Percentiles rank a stretch among this genome's conserved stretches.
Conservation (phyloP, 1,140 invertebrate genomes). For the Conus ventricosus region DNA sequence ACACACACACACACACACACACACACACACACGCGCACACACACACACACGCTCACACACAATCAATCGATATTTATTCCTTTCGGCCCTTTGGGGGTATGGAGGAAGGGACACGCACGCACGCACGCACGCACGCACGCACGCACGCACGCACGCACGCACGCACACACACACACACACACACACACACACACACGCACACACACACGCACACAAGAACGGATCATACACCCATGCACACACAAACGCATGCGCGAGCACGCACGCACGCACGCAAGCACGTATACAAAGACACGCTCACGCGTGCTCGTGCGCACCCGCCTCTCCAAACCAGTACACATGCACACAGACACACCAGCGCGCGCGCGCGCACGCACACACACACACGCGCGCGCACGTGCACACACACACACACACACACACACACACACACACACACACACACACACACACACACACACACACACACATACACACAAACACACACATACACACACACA, state of each 20-base stretch:
- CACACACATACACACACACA: background rate
- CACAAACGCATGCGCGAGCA: background rate
- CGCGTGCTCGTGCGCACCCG: no score
- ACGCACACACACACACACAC: background rate
- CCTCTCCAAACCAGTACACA: background rate
- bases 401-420: background rate
- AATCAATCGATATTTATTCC: no score
- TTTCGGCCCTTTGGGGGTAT: background rate
- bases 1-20: background rate
- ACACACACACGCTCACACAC: no score
- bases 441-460: no score
- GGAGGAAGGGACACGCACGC: background rate
- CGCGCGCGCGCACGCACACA: background rate
- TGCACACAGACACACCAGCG: background rate
- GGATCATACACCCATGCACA: background rate
- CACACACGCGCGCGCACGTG: no score
- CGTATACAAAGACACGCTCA: background rate
- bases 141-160: background rate
- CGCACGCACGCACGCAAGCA: background rate
- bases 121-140: background rate
- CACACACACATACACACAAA: background rate
- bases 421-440: conserved; percentile 7
- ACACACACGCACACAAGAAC: background rate
- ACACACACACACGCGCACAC: no score
- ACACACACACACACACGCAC: background rate